Percentiles rank a stretch among this genome's conserved stretches.
These are phyloP conservation scores for Xylophagus ater DNA, from an alignment of 2,888 invertebrate species.

Conservation along the genomic window DNA sequence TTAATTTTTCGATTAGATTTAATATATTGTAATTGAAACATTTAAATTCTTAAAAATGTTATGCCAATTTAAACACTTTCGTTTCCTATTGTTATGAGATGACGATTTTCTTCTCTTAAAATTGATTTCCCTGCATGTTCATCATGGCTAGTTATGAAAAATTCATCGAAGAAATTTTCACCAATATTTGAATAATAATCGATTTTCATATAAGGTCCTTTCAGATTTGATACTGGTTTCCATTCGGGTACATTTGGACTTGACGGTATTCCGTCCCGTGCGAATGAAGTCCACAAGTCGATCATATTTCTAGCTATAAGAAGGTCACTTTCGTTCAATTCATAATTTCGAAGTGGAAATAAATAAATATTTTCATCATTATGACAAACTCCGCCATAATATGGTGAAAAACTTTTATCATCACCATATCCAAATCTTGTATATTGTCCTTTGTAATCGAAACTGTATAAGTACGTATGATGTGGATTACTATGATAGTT, in stretches of 20 bases:
- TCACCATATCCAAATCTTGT: slow-evolving; percentile 15
- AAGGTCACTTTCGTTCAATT: slow-evolving; percentile 32
- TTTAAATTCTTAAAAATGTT: too few species aligned
- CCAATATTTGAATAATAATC: slow-evolving; percentile 26
- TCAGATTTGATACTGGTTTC: slow-evolving; percentile 6
- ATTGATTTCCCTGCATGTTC: too few species aligned
- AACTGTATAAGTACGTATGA: slow-evolving; percentile 12
- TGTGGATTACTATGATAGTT: background rate
- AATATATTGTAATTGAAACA: too few species aligned
- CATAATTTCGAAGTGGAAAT: slow-evolving; percentile 39
- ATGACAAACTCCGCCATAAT: slow-evolving; percentile 41
- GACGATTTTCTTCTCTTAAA: too few species aligned
- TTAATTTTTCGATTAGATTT: too few species aligned
- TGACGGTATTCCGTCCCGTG: slow-evolving; percentile 25
- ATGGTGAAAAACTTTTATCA: slow-evolving; percentile 5
- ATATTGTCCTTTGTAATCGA: slow-evolving; percentile 13
- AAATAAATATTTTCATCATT: slow-evolving; percentile 49
- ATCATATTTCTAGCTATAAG: slow-evolving; percentile 38
- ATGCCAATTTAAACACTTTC: too few species aligned
- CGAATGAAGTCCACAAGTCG: slow-evolving; percentile 36
- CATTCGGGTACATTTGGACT: slow-evolving; percentile 1
- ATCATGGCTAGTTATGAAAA: slow-evolving; percentile 29
- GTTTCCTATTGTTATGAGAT: too few species aligned
- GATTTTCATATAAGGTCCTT: slow-evolving; percentile 25
- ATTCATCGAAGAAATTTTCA: slow-evolving; percentile 33